Conservation (phyloP, 2,888 invertebrate species). For the Stomorhina lunata region DNA sequence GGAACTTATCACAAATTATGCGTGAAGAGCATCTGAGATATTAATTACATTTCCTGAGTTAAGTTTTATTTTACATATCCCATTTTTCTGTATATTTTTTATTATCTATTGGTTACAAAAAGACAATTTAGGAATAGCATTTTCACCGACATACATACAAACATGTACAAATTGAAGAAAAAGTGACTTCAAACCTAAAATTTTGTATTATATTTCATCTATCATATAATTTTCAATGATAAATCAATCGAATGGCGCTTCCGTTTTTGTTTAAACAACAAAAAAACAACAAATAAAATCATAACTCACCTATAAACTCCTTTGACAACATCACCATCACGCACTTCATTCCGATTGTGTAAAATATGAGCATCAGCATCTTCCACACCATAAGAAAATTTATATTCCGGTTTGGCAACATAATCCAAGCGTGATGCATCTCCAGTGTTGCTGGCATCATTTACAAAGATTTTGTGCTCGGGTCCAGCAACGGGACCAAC, state of each 20-base stretch:
- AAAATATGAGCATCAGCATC: constrained; percentile 87
- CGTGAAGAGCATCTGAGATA: too few relatives aligned
- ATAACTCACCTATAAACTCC: constrained; percentile 84
- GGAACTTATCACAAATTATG: too few relatives aligned
- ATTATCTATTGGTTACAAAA: too few relatives aligned
- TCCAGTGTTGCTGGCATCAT: constrained; percentile 80
- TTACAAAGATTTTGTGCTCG: constrained; percentile 77
- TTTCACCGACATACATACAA: too few relatives aligned
- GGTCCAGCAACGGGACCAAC: constrained; percentile 87
- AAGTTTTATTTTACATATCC: too few relatives aligned
- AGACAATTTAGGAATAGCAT: too few relatives aligned
- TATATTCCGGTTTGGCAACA: constrained; percentile 88
- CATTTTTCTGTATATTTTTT: too few relatives aligned
- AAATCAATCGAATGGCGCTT: constrained; percentile 2
- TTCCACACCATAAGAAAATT: constrained; percentile 88
- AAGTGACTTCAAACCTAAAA: not conserved
- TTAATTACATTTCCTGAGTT: too few relatives aligned
- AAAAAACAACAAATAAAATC: not conserved
- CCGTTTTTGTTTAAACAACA: constrained; percentile 30
- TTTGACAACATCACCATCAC: constrained; percentile 86
- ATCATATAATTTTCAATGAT: not conserved
- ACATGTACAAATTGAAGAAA: not conserved
- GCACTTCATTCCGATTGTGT: constrained; percentile 86
- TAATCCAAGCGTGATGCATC: constrained; percentile 83
- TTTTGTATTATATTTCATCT: not conserved